Base-by-base conservation (phyloP, 2,113 vertebrate genomes). In the Gobiocypris rarus region DNA sequence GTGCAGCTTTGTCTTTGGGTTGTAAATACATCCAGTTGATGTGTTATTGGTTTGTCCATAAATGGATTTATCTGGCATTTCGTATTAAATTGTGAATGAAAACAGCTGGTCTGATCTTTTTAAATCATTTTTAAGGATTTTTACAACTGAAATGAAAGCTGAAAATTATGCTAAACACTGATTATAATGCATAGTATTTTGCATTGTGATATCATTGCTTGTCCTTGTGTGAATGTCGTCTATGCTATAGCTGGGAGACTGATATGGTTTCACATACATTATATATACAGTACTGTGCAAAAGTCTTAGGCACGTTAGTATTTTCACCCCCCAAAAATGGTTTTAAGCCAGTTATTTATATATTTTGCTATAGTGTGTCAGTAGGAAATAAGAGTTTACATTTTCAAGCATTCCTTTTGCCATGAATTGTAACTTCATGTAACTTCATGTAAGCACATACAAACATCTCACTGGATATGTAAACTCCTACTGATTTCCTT, bases 211-310 rank as follows among this genome's bases (percentile, higher is more conserved):
- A 82, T 82, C 59, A 77, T 69, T 58, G 58, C 52, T 76, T 26
- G 9, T 75, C 59, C 75, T 52, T 77, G 78, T 80, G 75, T 80
- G 50, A 85, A 69, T 71, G 86, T 58, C 26, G 65, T 65, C 83
- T 75, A 26, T 79, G 14, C 38, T 50, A 73, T 7, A 45, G 81
- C 56, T 14, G n/a, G 34, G 43, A 63, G 10, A 61, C 26, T 52
- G 45, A 54, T 26, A 26, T 9, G 81, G 10, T 83, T 13, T 85
- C 8, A 38, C n/a, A 65, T 31, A 11, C 4, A n/a, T 58, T 34
- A 52, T 28, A 13, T 75, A 52, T 48, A 34, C 34, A 34, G 34
- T 34, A 34, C 34, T 34, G 34, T 34, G 34, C 34, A 34, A 34
- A 34, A 34, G 3, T 34, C 34, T 34, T 34, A 34, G 34, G 34